These are phyloP conservation scores for Lepidocyrtinus sp. DNA, from an alignment of 2,888 invertebrate species.

Conservation along the genomic window DNA sequence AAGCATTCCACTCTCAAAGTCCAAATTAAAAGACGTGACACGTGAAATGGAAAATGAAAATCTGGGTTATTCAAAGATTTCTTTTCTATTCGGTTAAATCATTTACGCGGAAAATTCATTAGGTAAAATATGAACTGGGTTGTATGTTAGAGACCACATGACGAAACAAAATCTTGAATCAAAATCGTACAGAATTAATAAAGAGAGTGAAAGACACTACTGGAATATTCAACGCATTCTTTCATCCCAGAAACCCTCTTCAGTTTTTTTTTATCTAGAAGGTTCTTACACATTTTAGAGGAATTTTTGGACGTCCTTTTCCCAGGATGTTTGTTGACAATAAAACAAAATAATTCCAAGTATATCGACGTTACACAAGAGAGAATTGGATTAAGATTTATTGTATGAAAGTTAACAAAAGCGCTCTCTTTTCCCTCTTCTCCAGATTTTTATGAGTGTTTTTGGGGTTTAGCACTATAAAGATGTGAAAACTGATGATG, in stretches of 20 bases:
- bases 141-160: too few species aligned
- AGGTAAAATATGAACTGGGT: background rate
- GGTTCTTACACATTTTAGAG: too few species aligned
- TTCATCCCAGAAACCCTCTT: too few species aligned
- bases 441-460: background rate
- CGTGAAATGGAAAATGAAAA: background rate
- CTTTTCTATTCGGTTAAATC: background rate
- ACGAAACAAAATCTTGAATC: too few species aligned
- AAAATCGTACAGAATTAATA: too few species aligned
- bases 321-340: too few species aligned
- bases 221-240: too few species aligned
- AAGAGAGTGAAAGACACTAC: too few species aligned
- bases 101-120: background rate
- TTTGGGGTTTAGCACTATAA: background rate
- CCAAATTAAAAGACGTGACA: conserved; percentile 7
- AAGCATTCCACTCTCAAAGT: background rate
- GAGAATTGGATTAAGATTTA: background rate
- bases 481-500: background rate
- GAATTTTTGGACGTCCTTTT: too few species aligned
- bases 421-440: background rate
- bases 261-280: too few species aligned
- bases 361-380: too few species aligned
- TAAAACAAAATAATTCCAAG: too few species aligned
- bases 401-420: background rate
- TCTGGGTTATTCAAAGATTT: background rate